Evolutionary conservation across 2,797 vertebrate genomes (phyloP).

Genomic region (Phalanger gymnotis): DNA sequence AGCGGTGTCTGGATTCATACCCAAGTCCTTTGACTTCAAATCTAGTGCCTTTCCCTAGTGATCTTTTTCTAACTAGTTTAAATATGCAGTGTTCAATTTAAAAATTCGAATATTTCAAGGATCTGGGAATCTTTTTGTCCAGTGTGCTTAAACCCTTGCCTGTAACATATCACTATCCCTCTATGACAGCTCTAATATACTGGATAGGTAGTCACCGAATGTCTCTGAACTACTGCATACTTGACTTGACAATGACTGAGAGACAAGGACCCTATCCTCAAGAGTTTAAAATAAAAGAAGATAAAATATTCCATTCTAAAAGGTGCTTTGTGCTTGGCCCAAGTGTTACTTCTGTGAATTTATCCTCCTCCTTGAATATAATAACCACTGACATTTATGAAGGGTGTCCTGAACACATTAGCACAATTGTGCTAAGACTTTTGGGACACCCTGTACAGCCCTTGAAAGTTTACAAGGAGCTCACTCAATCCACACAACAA

Average conservation of each 20-base stretch:
- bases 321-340: neutral
- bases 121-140: neutral
- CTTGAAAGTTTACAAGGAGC: neutral
- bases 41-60: no score
- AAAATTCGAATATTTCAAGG: neutral
- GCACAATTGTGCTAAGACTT: neutral
- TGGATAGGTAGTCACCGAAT: constrained; percentile 37
- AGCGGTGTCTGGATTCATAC: neutral
- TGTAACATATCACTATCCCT: neutral
- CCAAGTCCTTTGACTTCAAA: neutral
- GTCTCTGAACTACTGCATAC: constrained; percentile 44
- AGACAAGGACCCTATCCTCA: neutral
- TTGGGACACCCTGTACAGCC: neutral
- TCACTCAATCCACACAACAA: neutral
- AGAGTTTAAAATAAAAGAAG: neutral
- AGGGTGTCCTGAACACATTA: neutral
- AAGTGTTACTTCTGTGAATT: neutral
- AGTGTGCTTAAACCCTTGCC: neutral
- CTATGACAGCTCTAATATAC: constrained; percentile 30
- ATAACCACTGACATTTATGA: neutral
- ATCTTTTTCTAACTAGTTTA: neutral
- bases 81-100: neutral
- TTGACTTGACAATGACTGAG: neutral
- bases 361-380: neutral
- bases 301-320: constrained; percentile 9